Conservation (phyloP, 2,888 invertebrate species). For the Cynaeus angustus region DNA sequence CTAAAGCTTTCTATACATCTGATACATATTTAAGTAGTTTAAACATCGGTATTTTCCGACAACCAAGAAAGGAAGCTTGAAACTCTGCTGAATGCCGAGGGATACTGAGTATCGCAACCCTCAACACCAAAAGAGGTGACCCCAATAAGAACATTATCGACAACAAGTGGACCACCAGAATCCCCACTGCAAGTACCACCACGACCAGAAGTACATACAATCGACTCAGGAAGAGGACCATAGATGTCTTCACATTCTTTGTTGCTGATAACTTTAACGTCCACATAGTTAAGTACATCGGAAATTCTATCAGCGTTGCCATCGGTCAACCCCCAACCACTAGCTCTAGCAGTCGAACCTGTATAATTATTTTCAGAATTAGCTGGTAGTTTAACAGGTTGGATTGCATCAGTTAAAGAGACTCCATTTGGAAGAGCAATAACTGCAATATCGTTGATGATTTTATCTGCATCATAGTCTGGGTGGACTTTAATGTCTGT, state of each 20-base stretch:
- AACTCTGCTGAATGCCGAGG: conserved; percentile 48
- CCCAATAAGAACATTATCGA: conserved; percentile 46
- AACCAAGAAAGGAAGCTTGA: conserved; percentile 51
- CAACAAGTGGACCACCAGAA: conserved; percentile 53
- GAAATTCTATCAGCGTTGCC: conserved; percentile 19
- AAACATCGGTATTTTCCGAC: conserved; percentile 9
- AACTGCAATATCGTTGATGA: conserved; percentile 53
- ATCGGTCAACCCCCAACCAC: conserved; percentile 52
- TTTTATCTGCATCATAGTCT: conserved; percentile 37
- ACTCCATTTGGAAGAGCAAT: conserved; percentile 51
- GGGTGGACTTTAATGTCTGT: conserved; percentile 51
- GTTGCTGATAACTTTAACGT: conserved; percentile 48
- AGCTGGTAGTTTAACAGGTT: conserved; percentile 49
- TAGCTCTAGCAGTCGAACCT: conserved; percentile 33
- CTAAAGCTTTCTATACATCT: neutral
- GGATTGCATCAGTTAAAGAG: conserved; percentile 45
- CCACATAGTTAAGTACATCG: conserved; percentile 31
- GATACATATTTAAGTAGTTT: neutral
- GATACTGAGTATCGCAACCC: conserved; percentile 45
- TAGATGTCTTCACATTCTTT: conserved; percentile 30
- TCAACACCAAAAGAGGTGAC: conserved; percentile 49
- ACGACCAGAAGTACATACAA: conserved; percentile 49
- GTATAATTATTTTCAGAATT: conserved; percentile 31
- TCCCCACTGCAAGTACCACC: conserved; percentile 51
- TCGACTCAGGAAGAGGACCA: conserved; percentile 18